Evolutionary conservation across 2,113 vertebrate species (phyloP), one percentile per base, ranked within the genome.

Genomic region (Ceyx margarethae): DNA sequence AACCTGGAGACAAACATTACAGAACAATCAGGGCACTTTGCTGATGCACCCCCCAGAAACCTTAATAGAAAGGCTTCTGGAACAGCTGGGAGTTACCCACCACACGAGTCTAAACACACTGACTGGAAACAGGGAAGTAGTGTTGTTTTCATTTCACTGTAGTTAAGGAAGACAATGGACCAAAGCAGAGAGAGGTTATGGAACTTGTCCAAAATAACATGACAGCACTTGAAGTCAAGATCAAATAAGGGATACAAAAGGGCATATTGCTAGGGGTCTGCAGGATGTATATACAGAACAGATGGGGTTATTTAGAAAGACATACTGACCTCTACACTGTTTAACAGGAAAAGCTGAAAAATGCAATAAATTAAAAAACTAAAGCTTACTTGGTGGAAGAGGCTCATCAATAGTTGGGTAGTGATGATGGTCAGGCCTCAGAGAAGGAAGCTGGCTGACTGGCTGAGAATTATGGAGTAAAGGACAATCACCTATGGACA

Each of bases 321-420:
- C 87, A 96, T 97, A 97, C 96, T 97, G 95, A 97, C 96, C 95
- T 97, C 93, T 78, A 86, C 29, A 91, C 82, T 90, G 69, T 97
- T 95, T 89, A 93, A 95, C 78, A 97, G 91, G 96, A 96, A 96
- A 95, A 93, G 74, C 87, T 95, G 96, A 95, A 97, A 96, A 95
- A 95, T 19, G 80, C 71, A 96, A 96, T 19, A 96, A 85, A 94
- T 83, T 94, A 95, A 95, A 90, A 97, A 97, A 97, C 96, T 97
- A 96, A 97, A 96, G 97, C 99, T 99, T 99, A 99, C 99, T 99
- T 99, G 99, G 98, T 96, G 99, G 99, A 97, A 99, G 98, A 97
- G 98, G 98, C 96, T 98, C 98, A 97, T 99, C 99, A 94, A 98
- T 99, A 97, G 98, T 98, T 98, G 99, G 98, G 97, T 99, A 99